These are phyloP conservation scores for Lethenteron reissneri DNA, from an alignment of 2,113 vertebrate genomes.

Conservation along the genomic window DNA sequence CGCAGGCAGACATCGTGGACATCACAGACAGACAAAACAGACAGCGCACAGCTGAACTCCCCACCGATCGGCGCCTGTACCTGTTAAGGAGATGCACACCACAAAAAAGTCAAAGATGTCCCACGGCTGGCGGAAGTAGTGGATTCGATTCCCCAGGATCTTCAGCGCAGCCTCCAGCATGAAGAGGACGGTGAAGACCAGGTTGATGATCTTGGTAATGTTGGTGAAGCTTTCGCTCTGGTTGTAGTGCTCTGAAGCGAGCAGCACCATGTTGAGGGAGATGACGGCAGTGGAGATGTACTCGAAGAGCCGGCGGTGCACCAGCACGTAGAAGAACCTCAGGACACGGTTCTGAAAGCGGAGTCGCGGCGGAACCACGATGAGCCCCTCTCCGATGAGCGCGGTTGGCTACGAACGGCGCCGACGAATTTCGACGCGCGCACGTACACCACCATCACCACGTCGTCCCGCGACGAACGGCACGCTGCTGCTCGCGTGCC, in stretches of 20 bases:
- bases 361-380: background rate
- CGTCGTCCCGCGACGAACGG: no score
- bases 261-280: constrained; percentile 8
- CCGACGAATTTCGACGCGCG: no score
- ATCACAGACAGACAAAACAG: no score
- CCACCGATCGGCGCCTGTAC: constrained; percentile 3
- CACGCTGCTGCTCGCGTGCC: no score
- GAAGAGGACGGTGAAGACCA: constrained; percentile 9
- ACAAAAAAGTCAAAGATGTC: constrained; percentile 11
- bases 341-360: constrained; percentile 6
- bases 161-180: constrained; percentile 9
- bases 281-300: constrained; percentile 8
- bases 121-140: constrained; percentile 10
- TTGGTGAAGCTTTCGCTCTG: constrained; percentile 6
- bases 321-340: constrained; percentile 8
- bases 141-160: constrained; percentile 8
- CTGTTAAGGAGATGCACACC: constrained; percentile 8
- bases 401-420: no score
- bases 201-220: constrained; percentile 7
- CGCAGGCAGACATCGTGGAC: no score
- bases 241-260: constrained; percentile 9
- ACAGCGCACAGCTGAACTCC: background rate
- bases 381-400: no score
- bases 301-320: constrained; percentile 8
- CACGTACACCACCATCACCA: no score